Percentiles rank a stretch among this genome's conserved stretches.
Evolutionary conservation across 1,140 invertebrate species (phyloP).

Genomic region (Tribolium madens): DNA sequence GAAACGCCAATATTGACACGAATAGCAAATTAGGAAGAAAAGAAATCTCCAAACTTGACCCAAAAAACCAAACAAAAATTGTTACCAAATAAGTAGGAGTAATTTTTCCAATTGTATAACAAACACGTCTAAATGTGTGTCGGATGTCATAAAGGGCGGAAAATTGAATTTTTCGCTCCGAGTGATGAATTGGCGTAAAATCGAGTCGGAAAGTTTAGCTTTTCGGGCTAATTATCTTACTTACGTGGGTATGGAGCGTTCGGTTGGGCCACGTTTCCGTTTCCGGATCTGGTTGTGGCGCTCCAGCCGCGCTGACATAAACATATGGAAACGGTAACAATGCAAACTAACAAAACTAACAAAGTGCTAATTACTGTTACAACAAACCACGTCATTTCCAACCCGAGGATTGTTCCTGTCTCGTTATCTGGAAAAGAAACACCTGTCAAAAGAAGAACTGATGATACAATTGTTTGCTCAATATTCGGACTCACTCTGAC

Average conservation of each 20-base stretch:
- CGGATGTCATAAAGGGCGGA: too few relatives aligned
- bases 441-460: constrained; percentile 4
- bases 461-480: background rate
- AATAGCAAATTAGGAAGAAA: background rate
- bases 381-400: constrained; percentile 82
- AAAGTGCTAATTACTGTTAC: constrained; percentile 76
- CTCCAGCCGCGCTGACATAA: constrained; percentile 77
- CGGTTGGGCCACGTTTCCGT: constrained; percentile 69
- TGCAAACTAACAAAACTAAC: constrained; percentile 75
- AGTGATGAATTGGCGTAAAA: too few relatives aligned
- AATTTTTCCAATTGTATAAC: too few relatives aligned
- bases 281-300: constrained; percentile 66
- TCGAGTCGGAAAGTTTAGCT: too few relatives aligned
- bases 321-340: constrained; percentile 78
- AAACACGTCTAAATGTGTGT: too few relatives aligned
- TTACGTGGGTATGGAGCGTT: constrained; percentile 68
- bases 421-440: constrained; percentile 74
- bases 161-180: too few relatives aligned
- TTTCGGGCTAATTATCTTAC: too few relatives aligned
- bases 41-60: too few relatives aligned
- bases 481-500: constrained; percentile 78
- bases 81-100: too few relatives aligned
- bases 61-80: too few relatives aligned
- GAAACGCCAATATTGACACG: background rate
- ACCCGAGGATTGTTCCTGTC: constrained; percentile 78